Base-by-base conservation (phyloP, 37 sponge, comb jelly and placozoan genomes). In the Chondrilla cf. caribensis region DNA sequence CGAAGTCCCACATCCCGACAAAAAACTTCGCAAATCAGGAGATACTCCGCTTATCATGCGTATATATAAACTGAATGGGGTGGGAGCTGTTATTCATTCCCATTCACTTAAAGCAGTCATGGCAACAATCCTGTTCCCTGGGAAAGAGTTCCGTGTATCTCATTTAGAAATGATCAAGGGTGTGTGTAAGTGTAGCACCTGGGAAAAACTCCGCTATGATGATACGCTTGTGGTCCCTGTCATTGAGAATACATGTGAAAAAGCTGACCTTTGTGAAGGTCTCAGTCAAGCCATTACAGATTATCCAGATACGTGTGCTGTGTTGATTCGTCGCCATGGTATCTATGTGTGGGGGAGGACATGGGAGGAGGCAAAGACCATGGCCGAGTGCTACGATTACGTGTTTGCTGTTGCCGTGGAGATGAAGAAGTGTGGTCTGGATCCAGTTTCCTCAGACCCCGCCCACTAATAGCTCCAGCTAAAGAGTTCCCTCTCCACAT, bases 301-400 rank as follows among this genome's bases (percentile, higher is more conserved):
- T 39, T 90, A 90, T 39, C 91, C 91, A 17, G 87, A 90, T 31
- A 84, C 88, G 2, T 87, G 88, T 84, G 87, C 90, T 36, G 94
- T 93, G 73, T 72, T 93, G 70, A 87, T 93, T 60, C 90, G 94
- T 54, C 58, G 91, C 60, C 94, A 93, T 75, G 94, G 94, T 26
- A 67, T 93, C 41, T 93, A 93, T 80, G 86, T 93, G 60, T 93
- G 94, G 94, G 94, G 94, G 21, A 59, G 65, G 28, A 90, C 88
- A 0, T 93, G 94, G 94, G 66, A 90, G 85, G 79, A 84, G 59
- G 85, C 94, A 3, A 93, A 93, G 72, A 82, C 77, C 22, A 93
- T 93, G 94, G 89, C 31, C 83, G 93, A 92, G 64, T 88, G 90
- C 39, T 89, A 86, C 57, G 93, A 92, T 65, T 92, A 92, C 60